Percentiles rank a stretch among this genome's conserved stretches.
Evolutionary conservation across 2,797 vertebrate genomes (phyloP).

Genomic region (Poeciliopsis paucimaculata): DNA sequence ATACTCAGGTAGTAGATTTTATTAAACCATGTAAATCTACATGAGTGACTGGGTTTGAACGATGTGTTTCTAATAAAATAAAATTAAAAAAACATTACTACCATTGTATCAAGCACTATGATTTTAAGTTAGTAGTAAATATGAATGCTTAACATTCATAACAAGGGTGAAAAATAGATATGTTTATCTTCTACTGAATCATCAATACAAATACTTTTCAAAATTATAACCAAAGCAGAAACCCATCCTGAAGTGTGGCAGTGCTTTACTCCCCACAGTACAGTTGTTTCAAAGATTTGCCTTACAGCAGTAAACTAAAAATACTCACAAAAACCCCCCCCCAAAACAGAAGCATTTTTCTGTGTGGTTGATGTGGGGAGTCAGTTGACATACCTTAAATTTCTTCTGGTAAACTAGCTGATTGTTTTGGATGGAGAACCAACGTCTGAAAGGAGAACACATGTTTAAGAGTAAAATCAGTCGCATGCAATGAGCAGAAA

Average conservation of each 20-base stretch:
- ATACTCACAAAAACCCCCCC: conserved; percentile 8
- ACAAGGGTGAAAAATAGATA: not conserved
- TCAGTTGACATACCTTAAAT: conserved; percentile 90
- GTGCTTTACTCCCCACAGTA: not conserved
- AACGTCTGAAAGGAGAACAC: conserved; percentile 86
- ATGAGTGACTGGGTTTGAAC: not conserved
- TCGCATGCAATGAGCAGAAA: conserved; percentile 32
- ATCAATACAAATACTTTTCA: not conserved
- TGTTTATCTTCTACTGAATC: not conserved
- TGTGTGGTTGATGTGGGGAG: conserved; percentile 31
- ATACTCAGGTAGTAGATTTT: not conserved
- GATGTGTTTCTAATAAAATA: not conserved
- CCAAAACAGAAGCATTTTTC: conserved; percentile 55
- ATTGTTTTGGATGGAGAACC: conserved; percentile 99
- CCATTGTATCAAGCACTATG: not conserved
- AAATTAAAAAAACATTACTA: not conserved
- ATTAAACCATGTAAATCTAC: not conserved
- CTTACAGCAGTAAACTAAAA: conserved; percentile 39
- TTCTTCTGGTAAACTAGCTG: conserved; percentile 99
- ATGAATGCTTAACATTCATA: not conserved
- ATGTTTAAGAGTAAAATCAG: conserved; percentile 16
- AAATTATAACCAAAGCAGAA: not conserved
- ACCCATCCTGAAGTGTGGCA: conserved; percentile 4
- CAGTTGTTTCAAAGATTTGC: conserved; percentile 14
- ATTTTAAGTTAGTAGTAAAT: not conserved